Percentiles rank a stretch among this genome's conserved stretches.
Evolutionary conservation across 2,888 invertebrate genomes (phyloP).

Genomic region (Sarcophaga subvicina): DNA sequence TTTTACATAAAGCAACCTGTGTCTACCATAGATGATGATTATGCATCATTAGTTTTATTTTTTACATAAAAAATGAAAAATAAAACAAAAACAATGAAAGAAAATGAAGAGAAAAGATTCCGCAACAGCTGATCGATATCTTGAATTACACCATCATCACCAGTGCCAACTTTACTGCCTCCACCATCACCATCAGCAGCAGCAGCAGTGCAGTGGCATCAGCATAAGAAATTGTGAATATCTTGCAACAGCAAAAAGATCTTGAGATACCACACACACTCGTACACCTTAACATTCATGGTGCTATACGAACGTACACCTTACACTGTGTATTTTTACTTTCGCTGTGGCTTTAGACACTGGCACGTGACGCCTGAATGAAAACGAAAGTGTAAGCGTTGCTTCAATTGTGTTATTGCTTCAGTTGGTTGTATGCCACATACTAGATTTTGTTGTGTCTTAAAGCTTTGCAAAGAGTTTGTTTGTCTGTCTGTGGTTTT

Average conservation of each 20-base stretch:
- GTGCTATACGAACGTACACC: slow-evolving; percentile 45
- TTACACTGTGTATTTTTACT: slow-evolving; percentile 65
- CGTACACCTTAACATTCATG: background rate
- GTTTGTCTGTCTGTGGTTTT: slow-evolving; percentile 26
- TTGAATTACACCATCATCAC: slow-evolving; percentile 63
- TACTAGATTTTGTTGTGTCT: slow-evolving; percentile 5
- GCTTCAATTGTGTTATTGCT: slow-evolving; percentile 3
- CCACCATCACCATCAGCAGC: slow-evolving; percentile 1
- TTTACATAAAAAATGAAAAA: background rate
- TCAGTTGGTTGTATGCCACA: slow-evolving; percentile 33
- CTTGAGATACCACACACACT: slow-evolving; percentile 11
- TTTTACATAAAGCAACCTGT: slow-evolving; percentile 29
- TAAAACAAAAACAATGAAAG: slow-evolving; percentile 17
- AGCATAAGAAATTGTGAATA: slow-evolving; percentile 13
- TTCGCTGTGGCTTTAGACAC: slow-evolving; percentile 66
- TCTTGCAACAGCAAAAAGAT: slow-evolving; percentile 26
- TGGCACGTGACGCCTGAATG: slow-evolving; percentile 74
- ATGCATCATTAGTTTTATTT: slow-evolving; percentile 22
- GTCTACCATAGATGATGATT: background rate
- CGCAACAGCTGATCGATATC: slow-evolving; percentile 64
- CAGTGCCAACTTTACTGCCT: slow-evolving; percentile 18
- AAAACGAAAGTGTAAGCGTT: slow-evolving; percentile 77
- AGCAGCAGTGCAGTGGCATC: slow-evolving; percentile 8
- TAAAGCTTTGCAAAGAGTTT: background rate
- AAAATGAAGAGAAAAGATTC: slow-evolving; percentile 45